These are phyloP conservation scores for Galago senegalensis DNA, from an alignment of 2,797 vertebrate species.

Conservation along the genomic window DNA sequence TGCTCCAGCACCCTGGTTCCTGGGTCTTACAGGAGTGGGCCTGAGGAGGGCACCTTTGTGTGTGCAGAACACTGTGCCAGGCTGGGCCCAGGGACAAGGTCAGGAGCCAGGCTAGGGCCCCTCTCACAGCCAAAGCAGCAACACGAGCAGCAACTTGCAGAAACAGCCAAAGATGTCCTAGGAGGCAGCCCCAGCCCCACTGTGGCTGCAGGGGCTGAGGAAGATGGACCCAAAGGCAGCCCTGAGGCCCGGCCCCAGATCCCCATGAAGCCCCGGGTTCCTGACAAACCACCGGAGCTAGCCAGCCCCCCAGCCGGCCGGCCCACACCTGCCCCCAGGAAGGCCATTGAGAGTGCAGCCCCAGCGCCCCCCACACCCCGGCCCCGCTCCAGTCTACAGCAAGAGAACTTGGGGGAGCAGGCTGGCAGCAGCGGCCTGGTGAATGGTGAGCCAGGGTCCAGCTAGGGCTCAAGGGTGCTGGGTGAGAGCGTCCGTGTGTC, in stretches of 20 bases:
- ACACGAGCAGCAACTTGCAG: constrained; percentile 69
- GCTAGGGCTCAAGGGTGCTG: fast-evolving
- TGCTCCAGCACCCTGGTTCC: constrained; percentile 97
- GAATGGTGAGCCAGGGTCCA: constrained; percentile 86
- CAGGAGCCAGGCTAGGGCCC: constrained; percentile 67
- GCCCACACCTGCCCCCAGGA: constrained; percentile 90
- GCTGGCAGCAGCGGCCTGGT: constrained; percentile 75
- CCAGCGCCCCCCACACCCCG: constrained; percentile 87
- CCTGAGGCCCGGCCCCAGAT: constrained; percentile 72
- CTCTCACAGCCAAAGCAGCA: constrained; percentile 80
- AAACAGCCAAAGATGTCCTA: constrained; percentile 71
- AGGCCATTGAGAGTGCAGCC: constrained; percentile 77
- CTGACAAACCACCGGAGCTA: constrained; percentile 88
- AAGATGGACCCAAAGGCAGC: fast-evolving
- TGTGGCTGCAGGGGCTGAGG: fast-evolving
- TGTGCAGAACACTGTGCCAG: constrained; percentile 93
- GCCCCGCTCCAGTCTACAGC: constrained; percentile 87
- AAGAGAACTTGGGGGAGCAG: constrained; percentile 80
- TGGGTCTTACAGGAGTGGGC: constrained; percentile 94
- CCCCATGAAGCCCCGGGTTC: constrained; percentile 86
- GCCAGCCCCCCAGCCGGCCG: constrained; percentile 62
- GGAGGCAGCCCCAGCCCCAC: neutral
- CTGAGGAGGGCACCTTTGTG: constrained; percentile 92
- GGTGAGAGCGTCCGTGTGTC: neutral
- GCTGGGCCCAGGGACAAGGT: constrained; percentile 70